These are phyloP conservation scores for Acestrorhynchus altus DNA, from an alignment of 2,797 vertebrate genomes.

Conservation along the genomic window DNA sequence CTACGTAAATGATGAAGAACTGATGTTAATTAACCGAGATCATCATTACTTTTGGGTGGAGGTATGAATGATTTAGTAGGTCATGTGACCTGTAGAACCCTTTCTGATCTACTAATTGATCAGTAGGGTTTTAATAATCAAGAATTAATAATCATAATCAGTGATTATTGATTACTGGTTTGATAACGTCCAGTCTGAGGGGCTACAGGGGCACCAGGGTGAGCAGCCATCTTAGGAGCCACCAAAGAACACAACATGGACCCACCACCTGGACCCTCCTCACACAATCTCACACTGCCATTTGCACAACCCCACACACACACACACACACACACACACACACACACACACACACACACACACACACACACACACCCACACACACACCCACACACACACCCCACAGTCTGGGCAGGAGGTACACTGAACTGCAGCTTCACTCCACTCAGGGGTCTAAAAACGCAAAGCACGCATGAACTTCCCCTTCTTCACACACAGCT, in stretches of 20 bases:
- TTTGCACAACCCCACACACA: slow-evolving; percentile 72
- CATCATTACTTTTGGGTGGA: no score
- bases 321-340: slow-evolving; percentile 72
- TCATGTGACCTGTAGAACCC: no score
- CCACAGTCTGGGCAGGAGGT: slow-evolving; percentile 71
- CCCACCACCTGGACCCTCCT: slow-evolving; percentile 88
- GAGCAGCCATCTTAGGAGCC: slow-evolving; percentile 96
- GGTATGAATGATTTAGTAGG: no score
- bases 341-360: slow-evolving; percentile 71
- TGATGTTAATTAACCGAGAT: no score
- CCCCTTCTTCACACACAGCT: slow-evolving; percentile 68
- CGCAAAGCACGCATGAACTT: slow-evolving; percentile 81
- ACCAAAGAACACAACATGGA: slow-evolving; percentile 96
- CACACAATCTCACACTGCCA: slow-evolving; percentile 83
- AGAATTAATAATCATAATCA: no score
- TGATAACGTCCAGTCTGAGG: no score
- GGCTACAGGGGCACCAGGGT: slow-evolving; percentile 81
- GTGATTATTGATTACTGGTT: no score
- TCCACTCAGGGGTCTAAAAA: slow-evolving; percentile 78
- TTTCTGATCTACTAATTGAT: no score
- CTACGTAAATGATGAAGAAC: no score
- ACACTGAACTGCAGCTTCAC: slow-evolving; percentile 67
- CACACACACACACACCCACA: slow-evolving; percentile 77
- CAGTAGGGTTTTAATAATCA: no score
- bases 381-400: slow-evolving; percentile 75